Conservation (phyloP, 2,797 vertebrate genomes). For the Kryptopterus vitreolus region DNA sequence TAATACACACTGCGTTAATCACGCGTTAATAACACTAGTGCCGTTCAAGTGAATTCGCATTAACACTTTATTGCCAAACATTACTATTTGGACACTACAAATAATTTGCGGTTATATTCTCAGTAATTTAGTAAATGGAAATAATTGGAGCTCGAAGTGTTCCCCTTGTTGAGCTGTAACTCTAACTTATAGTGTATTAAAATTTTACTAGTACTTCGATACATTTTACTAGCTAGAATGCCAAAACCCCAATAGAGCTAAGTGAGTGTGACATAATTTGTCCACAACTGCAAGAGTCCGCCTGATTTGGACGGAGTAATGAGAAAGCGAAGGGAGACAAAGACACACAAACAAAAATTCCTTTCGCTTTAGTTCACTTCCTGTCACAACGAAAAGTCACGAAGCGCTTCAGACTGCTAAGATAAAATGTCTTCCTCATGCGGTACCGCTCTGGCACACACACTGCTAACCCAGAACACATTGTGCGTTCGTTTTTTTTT, state of each 20-base stretch:
- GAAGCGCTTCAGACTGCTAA: constrained; percentile 57
- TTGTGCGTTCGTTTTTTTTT: constrained; percentile 50
- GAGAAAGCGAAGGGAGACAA: constrained; percentile 31
- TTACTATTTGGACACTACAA: too few species aligned
- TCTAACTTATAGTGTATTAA: not conserved
- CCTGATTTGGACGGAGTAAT: constrained; percentile 16
- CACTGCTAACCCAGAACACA: constrained; percentile 50
- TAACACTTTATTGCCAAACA: too few species aligned
- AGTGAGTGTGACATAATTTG: not conserved
- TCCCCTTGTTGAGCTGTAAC: not conserved
- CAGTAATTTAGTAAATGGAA: not conserved
- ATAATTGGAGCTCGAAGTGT: not conserved
- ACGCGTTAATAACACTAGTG: too few species aligned
- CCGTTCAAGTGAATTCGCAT: too few species aligned
- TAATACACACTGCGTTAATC: too few species aligned
- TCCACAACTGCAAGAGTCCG: not conserved
- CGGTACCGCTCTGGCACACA: constrained; percentile 41
- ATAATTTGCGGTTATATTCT: not conserved
- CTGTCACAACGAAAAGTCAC: constrained; percentile 53
- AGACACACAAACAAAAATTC: constrained; percentile 58
- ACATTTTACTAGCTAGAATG: not conserved
- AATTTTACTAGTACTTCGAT: not conserved
- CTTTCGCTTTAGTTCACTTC: constrained; percentile 69
- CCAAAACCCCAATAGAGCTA: not conserved
- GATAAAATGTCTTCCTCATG: constrained; percentile 58